Evolutionary conservation across 2,888 invertebrate species (phyloP), one percentile per base, ranked within the genome.

Genomic region (Tiliacea aurago): DNA sequence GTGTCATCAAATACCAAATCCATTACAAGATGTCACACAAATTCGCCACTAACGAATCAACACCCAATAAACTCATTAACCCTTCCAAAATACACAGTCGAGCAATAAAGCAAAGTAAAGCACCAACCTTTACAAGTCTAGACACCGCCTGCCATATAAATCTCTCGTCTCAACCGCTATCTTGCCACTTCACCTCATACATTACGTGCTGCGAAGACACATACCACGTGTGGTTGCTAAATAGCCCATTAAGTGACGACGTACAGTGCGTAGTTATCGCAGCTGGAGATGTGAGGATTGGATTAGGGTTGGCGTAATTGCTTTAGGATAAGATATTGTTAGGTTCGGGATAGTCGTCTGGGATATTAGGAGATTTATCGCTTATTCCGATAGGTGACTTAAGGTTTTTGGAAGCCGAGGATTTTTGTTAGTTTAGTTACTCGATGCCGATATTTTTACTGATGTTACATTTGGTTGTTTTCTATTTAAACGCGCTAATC

Each of bases 211-310:
- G 81, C 80, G 73, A 84, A 79, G 86, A 67, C 76, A 15, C 15
- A 56, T 56, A 71, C 78, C 81, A 81, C 81, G 76, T 87, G 88
- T 86, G 88, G 88, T 78, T 61, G 47, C 73, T 80, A 80, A 84
- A 88, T 84, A 76, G 88, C 59, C 85, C 83, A 87, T 88, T 88
- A 87, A 63, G 74, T 69, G 82, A 76, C 67, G 59, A 59, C 20
- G 65, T 63, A 71, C 74, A 70, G 47, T 79, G 69, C 65, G 58
- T 15, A 64, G 37, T 53, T 47, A 64, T 77, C 63, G 20, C 76
- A 73, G 71, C 64, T 70, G 74, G 78, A 84, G 78, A 73, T 68
- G 64, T 68, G 37, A 55, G 59, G 67, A 80, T 72, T 74, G 63
- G 78, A 79, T 75, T 81, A 77, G 76, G 80, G 73, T 51, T 69